These are phyloP conservation scores for Scomber colias DNA, from an alignment of 2,113 vertebrate genomes.

Conservation along the genomic window DNA sequence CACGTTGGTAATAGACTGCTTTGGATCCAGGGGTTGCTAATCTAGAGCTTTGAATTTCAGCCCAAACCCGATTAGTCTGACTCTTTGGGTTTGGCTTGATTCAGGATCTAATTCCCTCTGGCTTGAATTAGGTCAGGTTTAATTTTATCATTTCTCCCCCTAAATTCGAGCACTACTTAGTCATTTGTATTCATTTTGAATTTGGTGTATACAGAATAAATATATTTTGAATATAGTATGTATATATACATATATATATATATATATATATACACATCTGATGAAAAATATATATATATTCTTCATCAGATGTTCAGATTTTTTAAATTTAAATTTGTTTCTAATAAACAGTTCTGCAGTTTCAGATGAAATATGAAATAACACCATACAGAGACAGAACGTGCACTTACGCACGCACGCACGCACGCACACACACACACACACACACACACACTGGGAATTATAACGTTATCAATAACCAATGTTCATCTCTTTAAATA, in stretches of 20 bases:
- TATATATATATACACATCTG: no score
- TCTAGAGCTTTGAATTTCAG: constrained; percentile 52
- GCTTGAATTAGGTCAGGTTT: constrained; percentile 48
- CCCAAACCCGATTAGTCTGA: constrained; percentile 41
- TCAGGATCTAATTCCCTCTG: constrained; percentile 39
- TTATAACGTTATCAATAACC: no score
- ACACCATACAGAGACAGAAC: no score
- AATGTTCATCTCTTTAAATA: no score
- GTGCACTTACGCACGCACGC: no score
- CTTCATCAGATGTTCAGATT: neutral
- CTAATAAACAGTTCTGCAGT: neutral
- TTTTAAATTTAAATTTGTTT: neutral
- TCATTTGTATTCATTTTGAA: neutral
- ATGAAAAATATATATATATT: neutral
- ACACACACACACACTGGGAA: no score
- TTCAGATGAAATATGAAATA: no score
- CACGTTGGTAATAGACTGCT: constrained; percentile 34
- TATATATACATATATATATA: no score
- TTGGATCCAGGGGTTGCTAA: constrained; percentile 43
- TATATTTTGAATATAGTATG: neutral
- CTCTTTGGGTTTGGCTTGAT: constrained; percentile 46
- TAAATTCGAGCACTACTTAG: neutral
- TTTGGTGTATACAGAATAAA: neutral
- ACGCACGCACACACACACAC: no score
- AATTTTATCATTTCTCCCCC: constrained; percentile 25